Evolutionary conservation across 2,888 invertebrate species (phyloP), one percentile per base, ranked within the genome.

Genomic region (Melanotus villosus): DNA sequence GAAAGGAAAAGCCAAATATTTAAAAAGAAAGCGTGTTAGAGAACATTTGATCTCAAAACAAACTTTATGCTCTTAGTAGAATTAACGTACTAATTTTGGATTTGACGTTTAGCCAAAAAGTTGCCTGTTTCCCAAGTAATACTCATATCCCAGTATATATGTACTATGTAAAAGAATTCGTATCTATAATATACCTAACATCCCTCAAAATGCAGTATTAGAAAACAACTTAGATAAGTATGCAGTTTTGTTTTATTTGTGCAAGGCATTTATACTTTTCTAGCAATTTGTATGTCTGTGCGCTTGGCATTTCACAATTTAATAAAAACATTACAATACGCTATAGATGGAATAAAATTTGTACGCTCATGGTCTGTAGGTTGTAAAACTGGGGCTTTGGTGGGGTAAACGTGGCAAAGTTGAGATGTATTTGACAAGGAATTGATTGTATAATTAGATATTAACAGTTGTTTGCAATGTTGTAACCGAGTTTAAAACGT

Each of bases 251-350:
- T 63, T 70, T 66, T 38, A 58, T 57, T 30, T 9, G n/a, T 52
- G 52, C 52, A 52, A 65, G 47, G 66, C 67, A 56, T 71, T 73
- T 67, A 71, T 71, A 73, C 71, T 73, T 71, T 70, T 73, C 65
- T 73, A 73, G 73, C 66, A 67, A 47, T 67, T 70, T 67, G 41
- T 63, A 66, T 73, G 60, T 65, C 54, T 52, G 65, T 71, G 65
- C 62, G 64, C 63, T 69, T 69, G 63, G 65, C 60, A 70, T 43
- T 63, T 57, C 45, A 56, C 62, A 62, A 57, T 66, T 34, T 69
- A 47, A 52, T 60, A 60, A 52, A 54, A 56, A 30, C 38, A 41
- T 58, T n/a, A n/a, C n/a, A n/a, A 26, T 58, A 43, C 36, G 54
- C 50, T 32, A 59, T 57, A 52, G 10, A 18, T 59, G 59, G 58